Evolutionary conservation across 2,888 invertebrate species (phyloP).

Genomic region (Protodeltote pygarga): DNA sequence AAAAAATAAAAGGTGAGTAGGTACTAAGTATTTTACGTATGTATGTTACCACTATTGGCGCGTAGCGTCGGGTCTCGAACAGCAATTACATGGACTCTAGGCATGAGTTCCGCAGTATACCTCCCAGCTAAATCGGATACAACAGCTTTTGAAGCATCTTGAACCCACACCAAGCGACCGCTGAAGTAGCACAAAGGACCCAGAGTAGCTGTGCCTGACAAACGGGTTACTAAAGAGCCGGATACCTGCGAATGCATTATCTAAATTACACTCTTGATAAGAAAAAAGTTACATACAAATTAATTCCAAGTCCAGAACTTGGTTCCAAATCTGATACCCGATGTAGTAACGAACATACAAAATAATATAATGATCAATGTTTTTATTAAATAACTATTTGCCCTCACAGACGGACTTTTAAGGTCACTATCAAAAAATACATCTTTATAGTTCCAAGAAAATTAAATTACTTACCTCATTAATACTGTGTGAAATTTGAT

Average conservation of each 20-base stretch:
- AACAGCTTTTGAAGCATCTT: slow-evolving; percentile 90
- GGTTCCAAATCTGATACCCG: no score
- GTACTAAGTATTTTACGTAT: no score
- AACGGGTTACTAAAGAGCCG: slow-evolving; percentile 71
- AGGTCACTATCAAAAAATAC: no score
- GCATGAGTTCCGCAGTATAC: slow-evolving; percentile 90
- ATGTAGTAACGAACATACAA: no score
- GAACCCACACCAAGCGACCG: slow-evolving; percentile 94
- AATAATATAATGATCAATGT: no score
- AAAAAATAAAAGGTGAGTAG: no score
- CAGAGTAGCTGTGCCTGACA: slow-evolving; percentile 83
- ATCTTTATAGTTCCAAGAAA: background rate
- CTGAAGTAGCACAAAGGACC: slow-evolving; percentile 94
- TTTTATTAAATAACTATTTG: no score
- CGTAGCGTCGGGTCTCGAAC: slow-evolving; percentile 91
- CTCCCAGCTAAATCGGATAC: slow-evolving; percentile 92
- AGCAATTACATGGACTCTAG: slow-evolving; percentile 89
- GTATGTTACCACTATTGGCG: slow-evolving; percentile 87
- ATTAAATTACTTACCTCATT: slow-evolving; percentile 65
- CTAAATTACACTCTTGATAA: no score
- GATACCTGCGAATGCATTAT: no score
- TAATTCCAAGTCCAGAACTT: no score
- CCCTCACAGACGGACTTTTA: no score
- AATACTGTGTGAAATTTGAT: slow-evolving; percentile 77
- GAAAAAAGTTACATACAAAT: no score